Evolutionary conservation across 2,888 invertebrate species (phyloP).

Genomic region (Elaeidobius kamerunicus): DNA sequence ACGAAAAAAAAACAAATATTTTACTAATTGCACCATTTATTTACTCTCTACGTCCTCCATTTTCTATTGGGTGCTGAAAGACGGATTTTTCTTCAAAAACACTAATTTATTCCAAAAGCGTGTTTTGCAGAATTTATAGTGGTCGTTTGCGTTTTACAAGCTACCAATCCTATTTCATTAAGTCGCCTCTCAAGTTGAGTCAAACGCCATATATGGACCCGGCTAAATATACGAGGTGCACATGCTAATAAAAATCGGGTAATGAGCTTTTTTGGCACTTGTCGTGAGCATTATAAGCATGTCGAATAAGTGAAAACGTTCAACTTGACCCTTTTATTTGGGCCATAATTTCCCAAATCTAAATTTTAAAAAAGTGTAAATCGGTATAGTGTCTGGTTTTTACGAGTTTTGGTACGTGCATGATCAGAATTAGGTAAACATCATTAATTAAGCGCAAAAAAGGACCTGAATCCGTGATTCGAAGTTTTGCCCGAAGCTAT

Average conservation of each 20-base stretch:
- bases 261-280: slow-evolving; percentile 18
- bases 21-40: background rate
- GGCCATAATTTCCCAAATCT: background rate
- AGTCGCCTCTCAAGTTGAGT: slow-evolving; percentile 13
- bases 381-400: background rate
- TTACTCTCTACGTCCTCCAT: slow-evolving; percentile 7
- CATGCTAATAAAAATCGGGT: slow-evolving; percentile 13
- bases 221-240: slow-evolving; percentile 18
- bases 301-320: slow-evolving; percentile 3
- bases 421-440: background rate
- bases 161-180: slow-evolving; percentile 16
- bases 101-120: slow-evolving; percentile 14
- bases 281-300: slow-evolving; percentile 3
- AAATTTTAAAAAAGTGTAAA: slow-evolving; percentile 1
- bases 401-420: too few species aligned
- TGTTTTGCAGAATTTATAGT: slow-evolving; percentile 15
- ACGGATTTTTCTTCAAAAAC: slow-evolving; percentile 10
- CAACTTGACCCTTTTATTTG: slow-evolving; percentile 10
- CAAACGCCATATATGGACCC: slow-evolving; percentile 12
- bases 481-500: too few species aligned
- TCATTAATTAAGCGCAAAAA: too few species aligned
- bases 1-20: slow-evolving; percentile 1
- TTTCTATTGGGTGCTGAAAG: slow-evolving; percentile 14
- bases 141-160: slow-evolving; percentile 18
- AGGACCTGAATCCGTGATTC: too few species aligned